phyloP scores from a whole-genome alignment of 2,113 vertebrate genomes.

The Notarius lentiginosus region DNA sequence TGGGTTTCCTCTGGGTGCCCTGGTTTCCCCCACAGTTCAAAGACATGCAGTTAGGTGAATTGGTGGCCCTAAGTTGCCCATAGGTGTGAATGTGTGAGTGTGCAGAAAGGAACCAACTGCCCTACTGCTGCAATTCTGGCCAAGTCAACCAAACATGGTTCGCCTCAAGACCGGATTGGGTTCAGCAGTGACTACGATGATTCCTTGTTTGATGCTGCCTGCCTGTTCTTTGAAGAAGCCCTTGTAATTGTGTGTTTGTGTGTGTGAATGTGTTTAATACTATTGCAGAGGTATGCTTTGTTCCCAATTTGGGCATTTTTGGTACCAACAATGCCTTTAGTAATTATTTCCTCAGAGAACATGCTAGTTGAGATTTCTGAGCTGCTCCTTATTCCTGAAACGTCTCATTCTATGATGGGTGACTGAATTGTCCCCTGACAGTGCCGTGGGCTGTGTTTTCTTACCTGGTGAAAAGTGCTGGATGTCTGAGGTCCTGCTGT shows the following conservation, averaged over 20 bases:
- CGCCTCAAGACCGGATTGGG: no score
- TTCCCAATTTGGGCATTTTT: not conserved
- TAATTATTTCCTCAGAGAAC: not conserved
- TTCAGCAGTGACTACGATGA: no score
- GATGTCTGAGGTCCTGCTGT: constrained; percentile 18
- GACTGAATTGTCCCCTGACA: constrained; percentile 3
- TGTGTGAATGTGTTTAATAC: not conserved
- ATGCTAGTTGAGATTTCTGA: not conserved
- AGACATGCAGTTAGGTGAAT: no score
- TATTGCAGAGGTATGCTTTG: not conserved
- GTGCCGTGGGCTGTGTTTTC: constrained; percentile 3
- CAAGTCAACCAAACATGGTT: no score
- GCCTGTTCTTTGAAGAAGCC: not conserved
- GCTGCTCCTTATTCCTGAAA: not conserved
- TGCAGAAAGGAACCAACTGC: no score
- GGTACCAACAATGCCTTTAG: no score
- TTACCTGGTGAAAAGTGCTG: not conserved
- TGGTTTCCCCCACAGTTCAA: no score
- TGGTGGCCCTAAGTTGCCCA: no score
- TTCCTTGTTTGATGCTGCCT: no score
- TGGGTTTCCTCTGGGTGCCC: no score
- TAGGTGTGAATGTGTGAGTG: no score
- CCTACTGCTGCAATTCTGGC: no score
- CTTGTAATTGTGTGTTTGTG: not conserved
- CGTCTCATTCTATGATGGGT: not conserved